Base-by-base conservation (phyloP, 2,113 vertebrate genomes). In the Pheucticus melanocephalus region DNA sequence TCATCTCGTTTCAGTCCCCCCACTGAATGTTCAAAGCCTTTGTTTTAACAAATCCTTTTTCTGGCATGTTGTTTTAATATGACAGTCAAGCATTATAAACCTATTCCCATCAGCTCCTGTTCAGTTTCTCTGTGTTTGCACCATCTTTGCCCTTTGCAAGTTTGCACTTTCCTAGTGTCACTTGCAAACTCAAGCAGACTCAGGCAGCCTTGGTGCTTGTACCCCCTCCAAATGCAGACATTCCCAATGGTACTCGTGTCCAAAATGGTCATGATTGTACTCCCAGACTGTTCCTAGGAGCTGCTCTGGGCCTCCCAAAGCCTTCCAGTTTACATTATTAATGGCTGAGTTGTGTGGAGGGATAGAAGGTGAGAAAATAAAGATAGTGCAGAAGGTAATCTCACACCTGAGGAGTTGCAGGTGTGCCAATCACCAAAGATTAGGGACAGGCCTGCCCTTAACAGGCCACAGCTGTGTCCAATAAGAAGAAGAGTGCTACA, bases 301-400 rank as follows among this genome's bases (percentile, higher is more conserved):
- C 84, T 88, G 66, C 25, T 54, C 42, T 75, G 8, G 6, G 63
- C n/a, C 79, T 78, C 65, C 72, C n/a, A 45, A 82, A 89, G 42
- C 81, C 27, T 64, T 57, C 50, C 66, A 85, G 60, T 86, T 95
- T 86, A 23, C 73, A 69, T 88, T 94, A 94, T 90, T 94, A 82
- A 94, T 86, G 75, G 18, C 66, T 95, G 70, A 40, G 61, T 28
- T 57, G 35, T 69, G 44, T 25, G 48, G 48, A 50, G 14, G 24
- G 13, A 9, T 25, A 25, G 48, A 25, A 25, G 3, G 48, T 50
- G 15, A 50, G 48, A 50, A 25, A 50, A 50, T 48, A 48, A 25
- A 24, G 47, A 14, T 14, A 9, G 24, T 50, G 48, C 24, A 50
- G 24, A 25, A 50, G 48, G 24, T 5, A 50, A 1, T 15, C 48